These are phyloP conservation scores for Xestobium rufovillosum DNA, from an alignment of 2,888 invertebrate species.

Conservation along the genomic window DNA sequence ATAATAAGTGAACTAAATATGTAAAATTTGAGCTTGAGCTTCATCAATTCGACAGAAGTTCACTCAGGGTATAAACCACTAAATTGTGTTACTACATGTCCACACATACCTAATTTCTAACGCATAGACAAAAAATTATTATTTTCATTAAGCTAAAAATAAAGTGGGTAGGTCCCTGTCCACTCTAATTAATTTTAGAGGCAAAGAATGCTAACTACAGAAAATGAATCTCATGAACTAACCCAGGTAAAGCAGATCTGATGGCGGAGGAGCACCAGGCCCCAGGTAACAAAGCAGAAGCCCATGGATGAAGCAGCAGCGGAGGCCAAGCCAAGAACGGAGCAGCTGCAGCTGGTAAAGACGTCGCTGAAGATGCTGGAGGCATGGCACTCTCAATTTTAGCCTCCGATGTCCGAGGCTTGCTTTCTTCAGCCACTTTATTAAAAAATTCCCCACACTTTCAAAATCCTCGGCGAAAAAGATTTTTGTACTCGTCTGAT, in stretches of 20 bases:
- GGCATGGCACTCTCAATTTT: slow-evolving; percentile 19
- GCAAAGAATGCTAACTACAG: neutral
- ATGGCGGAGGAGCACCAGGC: slow-evolving; percentile 60
- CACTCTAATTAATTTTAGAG: no score
- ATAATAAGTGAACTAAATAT: no score
- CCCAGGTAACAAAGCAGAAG: slow-evolving; percentile 60
- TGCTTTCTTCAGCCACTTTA: slow-evolving; percentile 40
- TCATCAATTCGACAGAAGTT: no score
- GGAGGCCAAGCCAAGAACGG: slow-evolving; percentile 70
- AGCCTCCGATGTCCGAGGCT: slow-evolving; percentile 27
- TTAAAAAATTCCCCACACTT: slow-evolving; percentile 10
- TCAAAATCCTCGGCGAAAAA: neutral
- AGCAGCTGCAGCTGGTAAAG: slow-evolving; percentile 36
- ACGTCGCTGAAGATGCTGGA: slow-evolving; percentile 22
- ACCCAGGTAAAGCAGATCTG: slow-evolving; percentile 68
- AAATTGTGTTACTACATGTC: no score
- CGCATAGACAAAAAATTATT: no score
- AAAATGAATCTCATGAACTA: slow-evolving; percentile 39
- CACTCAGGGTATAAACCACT: no score
- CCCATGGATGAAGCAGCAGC: slow-evolving; percentile 67
- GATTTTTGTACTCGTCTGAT: slow-evolving; percentile 7
- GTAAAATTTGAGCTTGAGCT: no score
- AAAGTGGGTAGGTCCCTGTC: no score
- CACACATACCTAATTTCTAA: no score
- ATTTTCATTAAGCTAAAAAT: no score